Evolutionary conservation across 2,113 vertebrate genomes (phyloP), one percentile per base, ranked within the genome.

Genomic region (Zeus faber): DNA sequence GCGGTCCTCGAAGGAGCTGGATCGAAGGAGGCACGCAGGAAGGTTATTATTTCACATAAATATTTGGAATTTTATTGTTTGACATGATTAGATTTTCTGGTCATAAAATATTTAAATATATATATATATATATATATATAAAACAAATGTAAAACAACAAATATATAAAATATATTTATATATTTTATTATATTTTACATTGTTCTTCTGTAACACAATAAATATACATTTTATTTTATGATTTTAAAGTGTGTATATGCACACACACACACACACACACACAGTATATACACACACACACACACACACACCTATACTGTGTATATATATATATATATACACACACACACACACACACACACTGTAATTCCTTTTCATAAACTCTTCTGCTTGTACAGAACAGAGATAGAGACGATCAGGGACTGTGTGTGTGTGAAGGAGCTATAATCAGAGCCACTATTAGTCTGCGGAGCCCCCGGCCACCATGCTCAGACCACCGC

Each of bases 381-480:
- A n/a, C n/a, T n/a, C n/a, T n/a, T n/a, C n/a, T n/a, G n/a, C n/a
- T n/a, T n/a, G n/a, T n/a, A n/a, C n/a, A n/a, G n/a, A n/a, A n/a
- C n/a, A n/a, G n/a, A n/a, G n/a, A n/a, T 43, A 20, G 37, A 40
- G n/a, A n/a, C n/a, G n/a, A n/a, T 17, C 17, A 37, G 13, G 4
- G 33, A 11, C 33, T n/a, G n/a, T n/a, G n/a, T n/a, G n/a, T n/a
- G n/a, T n/a, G 33, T 14, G 33, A 4, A n/a, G 6, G 13, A 3
- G 33, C 2, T 11, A 4, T 37, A 14, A 6, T 47, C 58, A 70
- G 80, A 80, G 79, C 83, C 82, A 54, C 79, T 74, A 83, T 86
- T 86, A 85, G 82, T 83, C 80, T 77, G 62, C 72, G 80, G 74
- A 72, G 76, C 45, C 76, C 11, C 46, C 47, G 77, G 78, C 76